Evolutionary conservation across 2,797 vertebrate genomes (phyloP), one percentile per base, ranked within the genome.

Genomic region (Thunnus albacares): DNA sequence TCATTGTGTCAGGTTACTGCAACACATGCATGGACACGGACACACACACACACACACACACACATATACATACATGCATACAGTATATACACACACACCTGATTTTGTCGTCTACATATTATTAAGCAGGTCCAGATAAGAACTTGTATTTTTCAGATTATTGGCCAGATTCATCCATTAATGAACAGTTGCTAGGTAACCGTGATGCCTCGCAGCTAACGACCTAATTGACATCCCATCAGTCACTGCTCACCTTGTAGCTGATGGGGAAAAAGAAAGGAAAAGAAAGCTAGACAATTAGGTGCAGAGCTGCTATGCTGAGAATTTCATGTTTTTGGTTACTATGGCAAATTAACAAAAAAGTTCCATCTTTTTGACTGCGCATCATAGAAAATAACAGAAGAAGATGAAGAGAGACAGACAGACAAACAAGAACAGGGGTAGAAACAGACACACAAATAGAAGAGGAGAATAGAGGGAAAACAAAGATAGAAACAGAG

Each of bases 111-210:
- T 73, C 64, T 35, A 60, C 61, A 71, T 58, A 58, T n/a, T 65
- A 74, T 83, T 59, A 79, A 47, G 28, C 56, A 38, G 75, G 56
- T 75, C 59, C 58, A 75, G 47, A 70, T 66, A 65, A 64, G 14
- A 86, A 66, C 43, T 57, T 68, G 73, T 79, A 17, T 51, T 18
- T 51, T 81, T 74, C 57, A 71, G 43, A 90, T 85, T 79, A 81
- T 70, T 69, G 57, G 77, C 65, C 78, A 65, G 57, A 78, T 71
- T 79, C 33, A 63, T 33, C 28, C 70, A 78, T 81, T 77, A 81
- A 68, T 8, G 55, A 82, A 14, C 51, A n/a, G 88, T 84, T 86
- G 82, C 82, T 66, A 76, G 82, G 83, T 49, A 84, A 89, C 59
- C 0, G 13, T 1, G n/a, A 78, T 65, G 74, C 22, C 53, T 76